Evolutionary conservation across 1,140 invertebrate genomes (phyloP).

Genomic region (Augochlora pura): DNA sequence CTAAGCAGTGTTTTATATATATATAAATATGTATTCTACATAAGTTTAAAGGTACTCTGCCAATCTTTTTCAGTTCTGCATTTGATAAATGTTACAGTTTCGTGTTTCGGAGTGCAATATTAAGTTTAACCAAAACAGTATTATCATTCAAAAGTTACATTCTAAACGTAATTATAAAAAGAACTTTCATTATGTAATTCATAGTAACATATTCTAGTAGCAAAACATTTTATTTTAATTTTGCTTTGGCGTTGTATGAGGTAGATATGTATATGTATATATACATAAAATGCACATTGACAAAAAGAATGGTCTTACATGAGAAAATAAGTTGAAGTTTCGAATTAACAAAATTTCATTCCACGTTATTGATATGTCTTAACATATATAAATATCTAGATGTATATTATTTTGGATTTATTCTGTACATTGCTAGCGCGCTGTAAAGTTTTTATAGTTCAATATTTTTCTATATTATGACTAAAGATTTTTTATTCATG

Average conservation of each 20-base stretch:
- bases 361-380: no score
- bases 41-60: conserved; percentile 8
- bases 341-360: no score
- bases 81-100: conserved; percentile 14
- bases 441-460: no score
- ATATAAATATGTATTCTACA: conserved; percentile 9
- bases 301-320: no score
- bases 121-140: conserved; percentile 36
- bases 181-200: conserved; percentile 23
- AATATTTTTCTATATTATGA: no score
- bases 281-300: not conserved
- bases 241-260: not conserved
- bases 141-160: conserved; percentile 30
- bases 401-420: no score
- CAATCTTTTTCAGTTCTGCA: conserved; percentile 8
- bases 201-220: conserved; percentile 6
- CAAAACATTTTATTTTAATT: not conserved
- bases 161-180: conserved; percentile 21
- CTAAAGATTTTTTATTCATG: no score
- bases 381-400: no score
- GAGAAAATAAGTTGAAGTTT: no score
- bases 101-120: not conserved
- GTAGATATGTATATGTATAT: conserved; percentile 17
- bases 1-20: conserved; percentile 8
- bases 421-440: no score